Conservation (phyloP, 2,888 invertebrate species). For the Bruchidius siliquastri region DNA sequence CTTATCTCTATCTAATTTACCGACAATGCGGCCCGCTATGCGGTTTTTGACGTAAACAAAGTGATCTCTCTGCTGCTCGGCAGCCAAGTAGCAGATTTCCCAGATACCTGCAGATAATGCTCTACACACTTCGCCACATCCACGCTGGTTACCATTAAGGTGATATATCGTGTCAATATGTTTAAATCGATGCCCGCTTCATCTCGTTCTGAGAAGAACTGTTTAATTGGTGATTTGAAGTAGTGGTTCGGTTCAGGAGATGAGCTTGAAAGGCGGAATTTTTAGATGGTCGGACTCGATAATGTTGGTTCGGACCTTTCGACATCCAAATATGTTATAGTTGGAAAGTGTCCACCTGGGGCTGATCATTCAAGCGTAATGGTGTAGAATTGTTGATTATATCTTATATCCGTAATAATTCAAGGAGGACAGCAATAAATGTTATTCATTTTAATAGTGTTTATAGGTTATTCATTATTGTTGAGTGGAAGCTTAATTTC, state of each 20-base stretch:
- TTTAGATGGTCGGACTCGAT: too few relatives aligned
- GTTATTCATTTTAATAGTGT: too few relatives aligned
- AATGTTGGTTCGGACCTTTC: too few relatives aligned
- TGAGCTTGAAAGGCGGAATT: too few relatives aligned
- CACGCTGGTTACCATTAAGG: conserved; percentile 31
- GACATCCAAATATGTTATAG: too few relatives aligned
- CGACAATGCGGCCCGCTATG: conserved; percentile 39
- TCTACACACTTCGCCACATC: conserved; percentile 22
- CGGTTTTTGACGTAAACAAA: conserved; percentile 40
- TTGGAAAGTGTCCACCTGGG: too few relatives aligned
- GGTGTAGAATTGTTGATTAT: too few relatives aligned
- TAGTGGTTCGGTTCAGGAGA: not conserved
- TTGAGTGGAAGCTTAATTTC: too few relatives aligned
- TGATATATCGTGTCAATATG: conserved; percentile 40
- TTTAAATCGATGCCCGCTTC: conserved; percentile 34
- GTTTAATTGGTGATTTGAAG: not conserved
- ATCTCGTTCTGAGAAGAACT: conserved; percentile 23
- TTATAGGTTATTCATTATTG: too few relatives aligned
- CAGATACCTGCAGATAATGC: conserved; percentile 29
- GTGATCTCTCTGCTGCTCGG: conserved; percentile 26
- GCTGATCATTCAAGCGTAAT: too few relatives aligned
- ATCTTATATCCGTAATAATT: too few relatives aligned
- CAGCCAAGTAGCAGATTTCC: conserved; percentile 34
- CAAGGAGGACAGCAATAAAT: too few relatives aligned
- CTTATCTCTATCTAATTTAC: conserved; percentile 38